phyloP scores from a whole-genome alignment of 1,140 invertebrate species.

The Drosophila nannoptera region DNA sequence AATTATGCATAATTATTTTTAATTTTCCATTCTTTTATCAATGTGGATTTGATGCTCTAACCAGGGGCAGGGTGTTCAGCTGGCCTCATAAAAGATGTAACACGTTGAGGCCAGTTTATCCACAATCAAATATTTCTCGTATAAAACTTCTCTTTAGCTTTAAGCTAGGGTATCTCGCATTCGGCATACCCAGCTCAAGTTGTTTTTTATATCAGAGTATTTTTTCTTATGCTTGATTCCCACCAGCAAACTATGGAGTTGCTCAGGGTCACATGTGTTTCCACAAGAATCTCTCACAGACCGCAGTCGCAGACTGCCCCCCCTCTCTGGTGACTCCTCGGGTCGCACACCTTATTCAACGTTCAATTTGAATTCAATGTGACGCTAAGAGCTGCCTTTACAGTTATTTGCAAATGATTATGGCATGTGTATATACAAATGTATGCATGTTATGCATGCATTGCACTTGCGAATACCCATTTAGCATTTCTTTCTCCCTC shows the following conservation, averaged over 20 bases:
- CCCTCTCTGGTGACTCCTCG: neutral
- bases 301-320: neutral
- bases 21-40: constrained; percentile 50
- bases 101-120: too few species aligned
- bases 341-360: neutral
- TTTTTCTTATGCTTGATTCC: constrained; percentile 33
- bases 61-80: neutral
- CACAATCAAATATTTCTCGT: too few species aligned
- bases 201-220: neutral
- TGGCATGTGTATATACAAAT: constrained; percentile 30
- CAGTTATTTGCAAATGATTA: constrained; percentile 67
- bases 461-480: constrained; percentile 19
- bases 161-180: neutral
- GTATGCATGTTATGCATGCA: constrained; percentile 26
- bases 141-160: too few species aligned
- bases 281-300: constrained; percentile 38
- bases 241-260: constrained; percentile 31
- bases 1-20: constrained; percentile 53
- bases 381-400: constrained; percentile 59
- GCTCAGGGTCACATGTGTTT: constrained; percentile 56
- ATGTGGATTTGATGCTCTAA: constrained; percentile 28
- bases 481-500: neutral
- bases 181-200: neutral
- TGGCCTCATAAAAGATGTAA: too few species aligned
- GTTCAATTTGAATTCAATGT: constrained; percentile 45